phyloP scores from a whole-genome alignment of 1,140 invertebrate genomes.

The Agraylea sexmaculata region DNA sequence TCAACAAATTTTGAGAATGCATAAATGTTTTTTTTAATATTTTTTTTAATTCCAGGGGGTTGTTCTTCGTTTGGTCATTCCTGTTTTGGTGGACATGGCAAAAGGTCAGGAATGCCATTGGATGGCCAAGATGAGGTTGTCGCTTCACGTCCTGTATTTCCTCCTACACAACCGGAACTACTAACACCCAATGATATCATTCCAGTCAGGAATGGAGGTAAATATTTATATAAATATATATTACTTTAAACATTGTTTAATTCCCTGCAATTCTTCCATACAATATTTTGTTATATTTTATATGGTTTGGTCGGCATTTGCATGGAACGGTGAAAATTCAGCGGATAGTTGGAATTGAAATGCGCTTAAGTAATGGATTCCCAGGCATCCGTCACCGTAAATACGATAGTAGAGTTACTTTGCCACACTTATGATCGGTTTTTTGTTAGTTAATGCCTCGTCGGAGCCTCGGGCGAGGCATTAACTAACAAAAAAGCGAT shows the following conservation, averaged over 20 bases:
- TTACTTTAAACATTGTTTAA: constrained; percentile 3
- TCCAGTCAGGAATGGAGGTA: constrained; percentile 33
- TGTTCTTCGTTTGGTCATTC: constrained; percentile 53
- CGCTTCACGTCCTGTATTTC: constrained; percentile 26
- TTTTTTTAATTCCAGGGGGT: constrained; percentile 37
- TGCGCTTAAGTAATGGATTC: too few species aligned
- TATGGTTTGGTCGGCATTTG: too few species aligned
- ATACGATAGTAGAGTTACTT: too few species aligned
- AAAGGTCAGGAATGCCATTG: constrained; percentile 41
- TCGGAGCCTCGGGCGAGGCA: too few species aligned
- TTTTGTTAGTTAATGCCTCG: too few species aligned
- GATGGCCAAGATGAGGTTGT: constrained; percentile 30
- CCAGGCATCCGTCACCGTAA: too few species aligned
- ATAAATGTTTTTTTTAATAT: constrained; percentile 6
- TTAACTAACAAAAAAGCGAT: too few species aligned
- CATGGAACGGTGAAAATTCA: too few species aligned
- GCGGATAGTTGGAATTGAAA: too few species aligned
- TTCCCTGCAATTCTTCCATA: not conserved
- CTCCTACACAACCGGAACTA: constrained; percentile 26
- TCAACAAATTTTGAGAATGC: too few species aligned
- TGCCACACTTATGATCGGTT: too few species aligned
- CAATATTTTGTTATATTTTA: not conserved
- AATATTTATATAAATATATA: constrained; percentile 3
- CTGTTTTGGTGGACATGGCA: constrained; percentile 53
- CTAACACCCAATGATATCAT: constrained; percentile 31